Evolutionary conservation across 2,797 vertebrate species (phyloP), one percentile per base, ranked within the genome.

Genomic region (Sparidentex hasta): DNA sequence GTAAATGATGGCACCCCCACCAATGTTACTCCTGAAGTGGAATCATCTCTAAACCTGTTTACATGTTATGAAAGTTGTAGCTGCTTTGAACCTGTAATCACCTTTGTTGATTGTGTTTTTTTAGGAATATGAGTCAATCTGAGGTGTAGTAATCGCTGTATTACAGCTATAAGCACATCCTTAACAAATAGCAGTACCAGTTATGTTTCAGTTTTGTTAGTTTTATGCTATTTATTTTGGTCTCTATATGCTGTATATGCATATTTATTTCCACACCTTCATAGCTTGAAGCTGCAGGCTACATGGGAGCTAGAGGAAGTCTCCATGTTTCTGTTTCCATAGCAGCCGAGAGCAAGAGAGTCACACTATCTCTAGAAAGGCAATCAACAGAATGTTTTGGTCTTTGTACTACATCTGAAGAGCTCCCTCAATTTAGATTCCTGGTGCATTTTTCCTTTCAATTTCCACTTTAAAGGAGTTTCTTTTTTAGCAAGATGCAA

Each of bases 281-380:
- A 55, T 1, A 62, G 41, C 17, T 58, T 46, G 9, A 70, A 18
- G 33, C 54, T 51, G 23, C 2, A 69, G 54, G 16, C 59, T 67
- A n/a, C 50, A 8, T 44, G 4, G 12, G 21, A 73, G 68, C 38
- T 44, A 7, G 51, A 67, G 70, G 50, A 67, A 82, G 48, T 73
- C 59, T 70, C 67, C 61, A 41, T 46, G 17, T 65, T 67, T 71
- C 70, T 83, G 80, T 87, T 84, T 57, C 80, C 83, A 87, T 87
- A 81, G 83, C 27, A 87, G 78, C 80, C 11, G 0, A 41, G 44
- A 54, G 4, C 41, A 65, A 74, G 33, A 33, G 7, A 33, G 54
- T 71, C 74, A 50, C 63, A 52, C 62, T 63, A 64, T 81, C 62
- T 81, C 79, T 63, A 80, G 71, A 67, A 81, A 66, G 27, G 46